Evolutionary conservation across 2,888 invertebrate genomes (phyloP).

Genomic region (Netelia inedita): DNA sequence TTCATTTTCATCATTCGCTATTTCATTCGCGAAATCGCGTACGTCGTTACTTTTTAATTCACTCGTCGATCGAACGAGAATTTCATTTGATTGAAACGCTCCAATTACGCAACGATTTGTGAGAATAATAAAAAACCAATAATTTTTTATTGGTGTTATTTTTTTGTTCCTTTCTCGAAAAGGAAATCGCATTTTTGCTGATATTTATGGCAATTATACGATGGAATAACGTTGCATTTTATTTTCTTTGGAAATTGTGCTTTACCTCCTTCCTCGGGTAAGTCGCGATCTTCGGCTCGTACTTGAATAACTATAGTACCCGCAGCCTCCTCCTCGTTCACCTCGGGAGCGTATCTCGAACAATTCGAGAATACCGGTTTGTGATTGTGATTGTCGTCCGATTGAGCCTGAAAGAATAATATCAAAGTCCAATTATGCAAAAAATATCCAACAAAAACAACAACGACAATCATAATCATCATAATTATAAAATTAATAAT

Average conservation of each 20-base stretch:
- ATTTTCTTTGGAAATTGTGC: not conserved
- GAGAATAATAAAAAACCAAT: not conserved
- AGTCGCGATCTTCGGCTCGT: conserved; percentile 90
- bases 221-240: conserved; percentile 1
- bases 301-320: conserved; percentile 93
- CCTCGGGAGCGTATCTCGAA: conserved; percentile 91
- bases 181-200: not conserved
- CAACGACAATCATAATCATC: too few relatives aligned
- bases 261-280: conserved; percentile 90
- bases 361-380: conserved; percentile 96
- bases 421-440: too few relatives aligned
- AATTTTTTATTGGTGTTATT: not conserved
- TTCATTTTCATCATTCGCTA: not conserved
- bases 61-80: not conserved
- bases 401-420: conserved; percentile 64
- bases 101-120: too few relatives aligned
- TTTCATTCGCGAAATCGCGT: not conserved
- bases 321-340: conserved; percentile 91
- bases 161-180: not conserved
- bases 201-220: not conserved
- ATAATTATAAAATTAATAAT: too few relatives aligned
- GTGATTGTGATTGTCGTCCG: conserved; percentile 88
- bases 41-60: not conserved
- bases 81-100: not conserved
- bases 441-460: too few relatives aligned